A percentile compares a stretch with the other conserved stretches of the same genome.
phyloP scores from a whole-genome alignment of 2,888 invertebrate genomes.

The Congeria kusceri region DNA sequence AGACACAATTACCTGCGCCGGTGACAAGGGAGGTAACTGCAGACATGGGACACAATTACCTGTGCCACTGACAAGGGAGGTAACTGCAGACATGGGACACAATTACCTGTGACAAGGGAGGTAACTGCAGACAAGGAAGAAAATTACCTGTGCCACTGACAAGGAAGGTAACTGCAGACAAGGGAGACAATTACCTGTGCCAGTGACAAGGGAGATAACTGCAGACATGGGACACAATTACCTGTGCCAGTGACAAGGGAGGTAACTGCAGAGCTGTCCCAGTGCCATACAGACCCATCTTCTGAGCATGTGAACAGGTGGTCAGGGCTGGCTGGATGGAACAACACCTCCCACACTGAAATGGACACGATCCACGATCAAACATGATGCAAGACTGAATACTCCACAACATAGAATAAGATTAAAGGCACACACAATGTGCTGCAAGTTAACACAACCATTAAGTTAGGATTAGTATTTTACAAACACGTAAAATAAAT shows the following conservation, averaged over 20 bases:
- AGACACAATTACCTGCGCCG: conserved; percentile 63
- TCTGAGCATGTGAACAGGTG: conserved; percentile 93
- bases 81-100: conserved; percentile 51
- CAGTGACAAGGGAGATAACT: conserved; percentile 56
- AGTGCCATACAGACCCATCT: conserved; percentile 95
- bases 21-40: conserved; percentile 55
- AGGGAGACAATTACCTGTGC: conserved; percentile 62
- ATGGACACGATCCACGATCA: background rate
- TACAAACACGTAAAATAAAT: no score
- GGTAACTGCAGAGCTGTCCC: conserved; percentile 87
- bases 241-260: conserved; percentile 68
- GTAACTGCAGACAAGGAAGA: conserved; percentile 27
- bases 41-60: conserved; percentile 49
- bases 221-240: conserved; percentile 30
- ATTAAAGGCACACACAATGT: no score
- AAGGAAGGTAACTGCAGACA: conserved; percentile 40
- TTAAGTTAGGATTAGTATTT: no score
- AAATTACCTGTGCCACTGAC: conserved; percentile 68
- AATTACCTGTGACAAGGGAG: conserved; percentile 63
- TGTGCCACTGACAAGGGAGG: conserved; percentile 63
- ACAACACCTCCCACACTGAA: conserved; percentile 93
- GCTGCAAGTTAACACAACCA: no score
- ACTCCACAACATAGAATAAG: no score
- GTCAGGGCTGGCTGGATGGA: conserved; percentile 94
- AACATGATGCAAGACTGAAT: no score